Conservation (phyloP, 2,113 vertebrate genomes). For the Verasper variegatus region DNA sequence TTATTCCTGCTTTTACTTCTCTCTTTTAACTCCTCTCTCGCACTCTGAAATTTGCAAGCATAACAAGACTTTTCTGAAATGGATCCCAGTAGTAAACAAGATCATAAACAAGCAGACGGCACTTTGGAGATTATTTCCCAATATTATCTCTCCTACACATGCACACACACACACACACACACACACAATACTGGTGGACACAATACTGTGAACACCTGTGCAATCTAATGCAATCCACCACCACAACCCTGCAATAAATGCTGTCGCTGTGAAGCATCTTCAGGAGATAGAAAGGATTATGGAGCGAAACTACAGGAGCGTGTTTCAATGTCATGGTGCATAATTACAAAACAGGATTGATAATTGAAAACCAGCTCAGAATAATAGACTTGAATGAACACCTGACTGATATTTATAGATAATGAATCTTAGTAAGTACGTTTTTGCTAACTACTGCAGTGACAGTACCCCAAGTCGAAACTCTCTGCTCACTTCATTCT, state of each 20-base stretch:
- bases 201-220: conserved; percentile 61
- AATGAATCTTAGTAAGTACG: neutral
- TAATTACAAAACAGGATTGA: conserved; percentile 11
- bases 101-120: conserved; percentile 50
- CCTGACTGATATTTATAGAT: neutral
- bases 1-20: conserved; percentile 60
- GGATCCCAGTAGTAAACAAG: conserved; percentile 64
- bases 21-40: conserved; percentile 49
- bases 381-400: neutral
- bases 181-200: conserved; percentile 49
- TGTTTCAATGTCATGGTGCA: neutral
- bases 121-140: conserved; percentile 42
- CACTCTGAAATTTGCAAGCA: conserved; percentile 64
- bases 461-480: too few species aligned
- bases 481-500: too few species aligned
- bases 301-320: neutral
- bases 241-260: conserved; percentile 47
- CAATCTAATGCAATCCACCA: conserved; percentile 69
- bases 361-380: neutral
- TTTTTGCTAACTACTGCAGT: neutral
- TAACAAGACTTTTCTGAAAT: conserved; percentile 65
- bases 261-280: conserved; percentile 12
- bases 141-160: conserved; percentile 14
- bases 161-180: conserved; percentile 12
- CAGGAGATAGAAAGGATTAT: neutral